Evolutionary conservation across 2,113 vertebrate species (phyloP), one percentile per base, ranked within the genome.

Genomic region (Chaetura pelagica): DNA sequence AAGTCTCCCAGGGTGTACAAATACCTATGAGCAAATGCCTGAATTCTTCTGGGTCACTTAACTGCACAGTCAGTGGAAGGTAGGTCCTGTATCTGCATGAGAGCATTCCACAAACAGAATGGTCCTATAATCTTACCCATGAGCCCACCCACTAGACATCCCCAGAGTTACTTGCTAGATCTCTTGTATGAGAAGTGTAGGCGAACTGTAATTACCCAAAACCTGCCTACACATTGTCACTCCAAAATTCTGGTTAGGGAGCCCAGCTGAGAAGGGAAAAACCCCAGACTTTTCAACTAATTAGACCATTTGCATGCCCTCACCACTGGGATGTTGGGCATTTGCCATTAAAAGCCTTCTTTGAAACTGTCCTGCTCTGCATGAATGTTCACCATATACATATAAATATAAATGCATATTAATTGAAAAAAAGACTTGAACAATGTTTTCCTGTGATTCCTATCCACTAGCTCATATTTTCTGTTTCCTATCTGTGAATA

Each of bases 361-460:
- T 34, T 63, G 19, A 89, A 84, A 51, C 29, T 34, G 4, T 34
- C 38, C 19, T 55, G 15, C 21, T 94, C 81, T 63, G 15, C 59
- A 51, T 26, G 20, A 67, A 64, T 23, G 32, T 7, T 59, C 4
- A 30, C 6, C 46, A 26, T 9, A 63, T 2, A 55, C 4, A n/a
- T 19, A 59, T 30, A 84, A 68, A 68, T 27, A 23, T 5, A 87
- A 92, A 69, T 6, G 44, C 6, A 40, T 17, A 49, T 11, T 57
- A 55, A 84, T 2, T 75, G 7, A 68, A 57, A 9, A 10, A 48
- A 81, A 82, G 6, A 64, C 30, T 68, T 68, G 35, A 75, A 57
- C 0, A 0, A 22, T 63, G 32, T 75, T 87, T 61, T 68, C 29
- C 22, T 3, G 0, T 42, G 27, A 32, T 82, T 84, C 40, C 40